phyloP scores from a whole-genome alignment of 1,140 invertebrate species.

The Drosophila arizonae region DNA sequence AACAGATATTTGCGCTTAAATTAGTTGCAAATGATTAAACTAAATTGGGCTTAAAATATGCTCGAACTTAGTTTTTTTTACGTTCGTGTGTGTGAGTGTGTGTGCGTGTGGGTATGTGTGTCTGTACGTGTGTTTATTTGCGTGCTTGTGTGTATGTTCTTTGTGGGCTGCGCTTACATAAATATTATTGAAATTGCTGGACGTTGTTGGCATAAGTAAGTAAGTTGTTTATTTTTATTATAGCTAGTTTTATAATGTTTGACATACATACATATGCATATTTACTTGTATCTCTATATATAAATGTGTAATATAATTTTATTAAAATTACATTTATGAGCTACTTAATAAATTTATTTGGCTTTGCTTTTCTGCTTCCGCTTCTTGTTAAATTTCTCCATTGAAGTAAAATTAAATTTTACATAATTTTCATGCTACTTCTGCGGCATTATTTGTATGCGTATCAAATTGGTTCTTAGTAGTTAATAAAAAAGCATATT shows the following conservation, averaged over 20 bases:
- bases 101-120: slow-evolving; percentile 26
- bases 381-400: slow-evolving; percentile 22
- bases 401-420: slow-evolving; percentile 75
- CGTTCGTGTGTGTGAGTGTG: slow-evolving; percentile 8
- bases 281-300: slow-evolving; percentile 14
- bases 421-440: slow-evolving; percentile 63
- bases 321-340: slow-evolving; percentile 71
- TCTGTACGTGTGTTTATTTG: slow-evolving; percentile 4
- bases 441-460: slow-evolving; percentile 73
- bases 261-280: slow-evolving; percentile 13
- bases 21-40: slow-evolving; percentile 71
- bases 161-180: slow-evolving; percentile 53
- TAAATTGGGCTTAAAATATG: slow-evolving; percentile 71
- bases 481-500: slow-evolving; percentile 82
- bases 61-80: slow-evolving; percentile 26
- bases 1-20: slow-evolving; percentile 48
- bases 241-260: slow-evolving; percentile 37
- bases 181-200: slow-evolving; percentile 79
- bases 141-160: slow-evolving; percentile 24
- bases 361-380: slow-evolving; percentile 56
- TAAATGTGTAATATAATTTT: slow-evolving; percentile 34
- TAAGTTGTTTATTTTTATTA: slow-evolving; percentile 70
- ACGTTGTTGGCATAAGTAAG: slow-evolving; percentile 79
- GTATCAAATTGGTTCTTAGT: slow-evolving; percentile 81
- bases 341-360: slow-evolving; percentile 76